A percentile compares a stretch with the other conserved stretches of the same genome.
phyloP scores from a whole-genome alignment of 2,113 vertebrate species.

The Sylvietta virens region DNA sequence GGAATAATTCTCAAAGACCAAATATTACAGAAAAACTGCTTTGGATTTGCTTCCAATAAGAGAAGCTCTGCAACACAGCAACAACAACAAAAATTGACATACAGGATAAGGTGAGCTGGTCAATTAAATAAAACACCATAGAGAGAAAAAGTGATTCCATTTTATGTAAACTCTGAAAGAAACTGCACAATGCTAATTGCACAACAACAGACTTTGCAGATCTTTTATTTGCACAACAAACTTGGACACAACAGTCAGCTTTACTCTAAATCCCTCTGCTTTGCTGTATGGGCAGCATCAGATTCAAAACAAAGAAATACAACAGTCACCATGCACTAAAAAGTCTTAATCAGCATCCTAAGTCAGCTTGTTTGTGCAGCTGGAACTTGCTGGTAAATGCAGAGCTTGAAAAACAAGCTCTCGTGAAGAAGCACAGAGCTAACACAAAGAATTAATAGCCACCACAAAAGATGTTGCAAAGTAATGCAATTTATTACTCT shows the following conservation, averaged over 20 bases:
- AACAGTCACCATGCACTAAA: neutral
- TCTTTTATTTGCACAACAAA: constrained; percentile 12
- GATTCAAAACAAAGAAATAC: constrained; percentile 28
- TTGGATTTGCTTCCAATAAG: neutral
- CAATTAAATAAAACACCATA: neutral
- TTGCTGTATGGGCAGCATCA: neutral
- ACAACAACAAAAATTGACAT: neutral
- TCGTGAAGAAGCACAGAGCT: neutral
- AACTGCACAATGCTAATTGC: neutral
- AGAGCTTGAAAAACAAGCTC: constrained; percentile 14
- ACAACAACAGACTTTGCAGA: constrained; percentile 1
- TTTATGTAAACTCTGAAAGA: neutral
- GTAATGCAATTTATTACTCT: neutral
- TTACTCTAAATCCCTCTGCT: constrained; percentile 19
- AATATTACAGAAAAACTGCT: neutral
- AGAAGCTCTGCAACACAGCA: neutral
- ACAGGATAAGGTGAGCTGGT: neutral
- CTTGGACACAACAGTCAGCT: constrained; percentile 10
- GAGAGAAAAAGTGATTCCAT: neutral
- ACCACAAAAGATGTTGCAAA: constrained; percentile 21
- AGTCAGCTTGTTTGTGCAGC: neutral
- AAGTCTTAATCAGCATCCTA: constrained; percentile 36
- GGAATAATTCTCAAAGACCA: neutral
- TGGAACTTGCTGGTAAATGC: constrained; percentile 42
- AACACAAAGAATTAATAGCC: neutral